Conservation (phyloP, 2,113 vertebrate species). For the Suricata suricatta region DNA sequence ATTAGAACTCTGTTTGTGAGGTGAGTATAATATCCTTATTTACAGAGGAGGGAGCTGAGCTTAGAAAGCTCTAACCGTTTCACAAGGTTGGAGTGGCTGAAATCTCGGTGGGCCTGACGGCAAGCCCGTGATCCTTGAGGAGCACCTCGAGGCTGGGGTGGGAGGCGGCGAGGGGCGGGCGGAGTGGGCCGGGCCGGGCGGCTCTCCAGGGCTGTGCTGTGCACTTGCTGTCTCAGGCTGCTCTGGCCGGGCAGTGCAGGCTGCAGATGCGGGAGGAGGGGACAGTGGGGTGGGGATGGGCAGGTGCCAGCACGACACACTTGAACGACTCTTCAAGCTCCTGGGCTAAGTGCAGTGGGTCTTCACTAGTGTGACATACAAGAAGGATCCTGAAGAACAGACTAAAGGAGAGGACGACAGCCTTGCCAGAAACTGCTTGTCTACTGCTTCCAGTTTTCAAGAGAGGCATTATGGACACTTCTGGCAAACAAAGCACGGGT, state of each 20-base stretch:
- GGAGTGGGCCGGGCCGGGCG: neutral
- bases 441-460: neutral
- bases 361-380: too few relatives aligned
- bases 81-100: neutral
- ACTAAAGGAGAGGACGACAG: accelerated
- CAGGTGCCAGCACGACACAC: accelerated
- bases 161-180: neutral
- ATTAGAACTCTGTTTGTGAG: neutral
- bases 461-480: neutral
- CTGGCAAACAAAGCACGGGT: neutral
- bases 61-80: neutral
- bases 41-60: neutral
- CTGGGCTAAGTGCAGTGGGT: neutral
- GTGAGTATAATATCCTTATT: neutral
- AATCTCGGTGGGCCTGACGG: neutral
- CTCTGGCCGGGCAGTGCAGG: accelerated
- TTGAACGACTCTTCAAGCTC: neutral
- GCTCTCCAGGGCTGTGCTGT: too few relatives aligned
- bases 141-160: accelerated
- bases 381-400: accelerated
- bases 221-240: too few relatives aligned
- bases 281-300: accelerated
- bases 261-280: neutral
- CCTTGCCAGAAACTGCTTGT: neutral
- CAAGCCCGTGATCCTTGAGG: neutral